Evolutionary conservation across 2,888 invertebrate species (phyloP), one percentile per base, ranked within the genome.

Genomic region (Hypsopygia costalis): DNA sequence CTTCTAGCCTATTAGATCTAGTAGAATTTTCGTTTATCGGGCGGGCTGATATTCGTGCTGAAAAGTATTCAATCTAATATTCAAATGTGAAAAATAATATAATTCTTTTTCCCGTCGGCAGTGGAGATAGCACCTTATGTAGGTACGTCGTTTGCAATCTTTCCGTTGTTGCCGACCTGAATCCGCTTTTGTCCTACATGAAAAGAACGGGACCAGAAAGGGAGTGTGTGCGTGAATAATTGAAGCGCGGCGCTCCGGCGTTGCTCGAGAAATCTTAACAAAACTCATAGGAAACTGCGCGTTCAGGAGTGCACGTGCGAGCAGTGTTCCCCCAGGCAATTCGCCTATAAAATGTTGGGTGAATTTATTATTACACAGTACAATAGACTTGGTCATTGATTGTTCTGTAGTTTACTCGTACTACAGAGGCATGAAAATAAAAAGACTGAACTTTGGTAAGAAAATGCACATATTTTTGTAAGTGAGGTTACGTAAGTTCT

Each of bases 221-320:
- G 70, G 78, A 78, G 68, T 76, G 76, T 78, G 71, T 70, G 71
- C 60, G 77, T 85, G 77, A 87, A 87, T 87, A 86, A 87, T 86
- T 86, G 78, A 87, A 71, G 57, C 74, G 68, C 62, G 65, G 62
- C 62, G 65, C 68, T 68, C 62, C 55, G 62, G 62, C 58, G 71
- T 69, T 64, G 66, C 59, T 58, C 49, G 70, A 68, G 69, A 74
- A 75, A 70, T 74, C 71, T 75, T 73, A 77, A 80, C 77, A 69
- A 75, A 77, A 75, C 69, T 72, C 69, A 73, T 72, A 69, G 72
- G 68, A 61, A 67, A 72, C 11, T 10, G 6, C 12, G 11, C 28
- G 39, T 25, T 9, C 8, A 12, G 6, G 1, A n/a, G 8, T 10
- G 10, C 20, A 36, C 21, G 21, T 21, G 30, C 10, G 16, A 16